phyloP scores from a whole-genome alignment of 1,140 invertebrate genomes.

The Megalonaias nervosa region DNA sequence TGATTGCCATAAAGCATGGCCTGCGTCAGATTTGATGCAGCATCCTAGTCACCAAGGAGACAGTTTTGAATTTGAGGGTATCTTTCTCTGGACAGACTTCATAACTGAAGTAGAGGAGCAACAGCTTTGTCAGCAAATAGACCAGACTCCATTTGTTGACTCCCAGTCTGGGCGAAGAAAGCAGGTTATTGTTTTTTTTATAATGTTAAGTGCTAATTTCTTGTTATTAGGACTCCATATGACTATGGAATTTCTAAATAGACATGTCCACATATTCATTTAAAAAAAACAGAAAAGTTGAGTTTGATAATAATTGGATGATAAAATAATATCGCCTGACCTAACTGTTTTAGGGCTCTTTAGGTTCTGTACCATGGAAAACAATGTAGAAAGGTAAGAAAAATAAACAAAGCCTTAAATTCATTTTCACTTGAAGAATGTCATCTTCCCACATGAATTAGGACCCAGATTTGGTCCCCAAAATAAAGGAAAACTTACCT shows the following conservation, averaged over 20 bases:
- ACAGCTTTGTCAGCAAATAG: constrained; percentile 80
- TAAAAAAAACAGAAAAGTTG: too few species aligned
- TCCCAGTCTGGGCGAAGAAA: constrained; percentile 98
- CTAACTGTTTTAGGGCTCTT: too few species aligned
- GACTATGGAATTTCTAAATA: background rate
- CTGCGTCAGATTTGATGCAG: background rate
- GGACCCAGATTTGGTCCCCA: too few species aligned
- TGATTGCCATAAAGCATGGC: constrained; percentile 31
- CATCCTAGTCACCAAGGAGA: constrained; percentile 34
- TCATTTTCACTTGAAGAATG: background rate
- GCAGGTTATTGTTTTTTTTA: constrained; percentile 76
- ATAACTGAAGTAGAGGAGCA: constrained; percentile 82
- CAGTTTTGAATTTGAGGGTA: constrained; percentile 63
- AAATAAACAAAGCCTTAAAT: background rate
- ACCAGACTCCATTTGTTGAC: constrained; percentile 87
- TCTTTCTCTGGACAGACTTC: constrained; percentile 78
- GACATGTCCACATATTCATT: background rate
- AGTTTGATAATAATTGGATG: too few species aligned
- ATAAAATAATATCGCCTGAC: too few species aligned
- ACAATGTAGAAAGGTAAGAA: too few species aligned
- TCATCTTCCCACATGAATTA: background rate
- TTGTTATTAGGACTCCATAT: too few species aligned
- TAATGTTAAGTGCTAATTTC: too few species aligned
- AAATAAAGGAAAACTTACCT: too few species aligned
- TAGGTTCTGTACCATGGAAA: too few species aligned